Evolutionary conservation across 2,888 invertebrate species (phyloP).

Genomic region (Trissolcus brochymenae): DNA sequence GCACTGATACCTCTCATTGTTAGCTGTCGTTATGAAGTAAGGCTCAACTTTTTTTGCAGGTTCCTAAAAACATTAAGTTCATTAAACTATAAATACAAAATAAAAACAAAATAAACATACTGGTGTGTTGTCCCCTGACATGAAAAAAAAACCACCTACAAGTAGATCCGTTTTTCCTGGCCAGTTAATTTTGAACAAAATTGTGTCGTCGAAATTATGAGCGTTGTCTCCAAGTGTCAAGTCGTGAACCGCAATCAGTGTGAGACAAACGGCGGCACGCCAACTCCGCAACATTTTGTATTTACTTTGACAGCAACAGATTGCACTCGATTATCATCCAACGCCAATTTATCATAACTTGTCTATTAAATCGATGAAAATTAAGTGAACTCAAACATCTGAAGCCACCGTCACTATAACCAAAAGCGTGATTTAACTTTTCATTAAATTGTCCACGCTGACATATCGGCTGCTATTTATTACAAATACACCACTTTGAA

Average conservation of each 20-base stretch:
- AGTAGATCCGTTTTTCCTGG: constrained; percentile 79
- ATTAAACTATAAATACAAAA: background rate
- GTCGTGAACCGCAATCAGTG: constrained; percentile 43
- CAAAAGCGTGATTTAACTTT: background rate
- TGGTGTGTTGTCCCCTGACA: background rate
- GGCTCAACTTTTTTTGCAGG: constrained; percentile 77
- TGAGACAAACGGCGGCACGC: constrained; percentile 37
- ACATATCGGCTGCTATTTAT: background rate
- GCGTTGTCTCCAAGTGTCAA: constrained; percentile 79
- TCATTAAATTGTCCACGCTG: background rate
- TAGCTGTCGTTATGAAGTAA: constrained; percentile 83
- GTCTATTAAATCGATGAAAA: background rate
- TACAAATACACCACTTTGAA: background rate
- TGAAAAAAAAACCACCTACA: constrained; percentile 66
- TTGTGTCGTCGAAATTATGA: constrained; percentile 88
- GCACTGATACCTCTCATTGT: constrained; percentile 91
- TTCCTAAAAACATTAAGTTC: constrained; percentile 64
- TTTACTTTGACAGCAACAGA: background rate
- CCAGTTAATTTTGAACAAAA: constrained; percentile 89
- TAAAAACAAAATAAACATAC: constrained; percentile 10
- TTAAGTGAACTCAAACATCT: background rate
- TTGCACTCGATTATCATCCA: background rate
- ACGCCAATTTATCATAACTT: background rate
- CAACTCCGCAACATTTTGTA: constrained; percentile 12
- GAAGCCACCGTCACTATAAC: background rate